phyloP scores from a whole-genome alignment of 2,888 invertebrate species.

The Liodrosophila aerea region DNA sequence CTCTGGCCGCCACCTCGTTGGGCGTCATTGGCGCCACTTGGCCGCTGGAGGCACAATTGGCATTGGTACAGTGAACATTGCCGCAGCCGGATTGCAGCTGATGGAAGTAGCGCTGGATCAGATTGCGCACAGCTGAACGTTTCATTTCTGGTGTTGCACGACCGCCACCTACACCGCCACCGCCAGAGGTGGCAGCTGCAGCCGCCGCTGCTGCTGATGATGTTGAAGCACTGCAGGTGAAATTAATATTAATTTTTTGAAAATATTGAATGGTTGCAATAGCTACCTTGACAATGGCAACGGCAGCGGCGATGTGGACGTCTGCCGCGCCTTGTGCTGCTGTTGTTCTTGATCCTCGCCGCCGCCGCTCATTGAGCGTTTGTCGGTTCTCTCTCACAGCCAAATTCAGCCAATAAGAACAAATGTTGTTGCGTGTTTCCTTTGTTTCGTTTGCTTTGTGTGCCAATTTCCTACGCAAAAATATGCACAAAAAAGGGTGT shows the following conservation, averaged over 20 bases:
- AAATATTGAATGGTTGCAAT: no score
- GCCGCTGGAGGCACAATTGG: constrained; percentile 94
- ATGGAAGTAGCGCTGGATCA: constrained; percentile 96
- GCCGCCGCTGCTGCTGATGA: constrained; percentile 47
- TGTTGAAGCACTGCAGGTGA: constrained; percentile 47
- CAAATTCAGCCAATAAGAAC: neutral
- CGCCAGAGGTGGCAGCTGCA: constrained; percentile 6
- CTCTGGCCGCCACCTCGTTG: constrained; percentile 95
- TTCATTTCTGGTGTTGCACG: constrained; percentile 85
- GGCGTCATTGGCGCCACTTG: constrained; percentile 90
- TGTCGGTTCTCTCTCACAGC: constrained; percentile 10
- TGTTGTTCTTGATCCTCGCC: constrained; percentile 49
- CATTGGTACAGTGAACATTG: constrained; percentile 92
- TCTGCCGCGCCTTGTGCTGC: constrained; percentile 48
- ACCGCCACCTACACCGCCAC: constrained; percentile 20
- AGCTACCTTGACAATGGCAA: constrained; percentile 29
- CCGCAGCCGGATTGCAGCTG: constrained; percentile 96
- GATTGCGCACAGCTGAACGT: constrained; percentile 90
- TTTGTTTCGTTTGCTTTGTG: constrained; percentile 52
- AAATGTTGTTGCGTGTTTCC: neutral
- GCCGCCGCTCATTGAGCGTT: constrained; percentile 60
- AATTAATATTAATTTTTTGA: no score
- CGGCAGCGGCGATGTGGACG: constrained; percentile 26
- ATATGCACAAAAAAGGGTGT: constrained; percentile 60
- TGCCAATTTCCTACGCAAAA: constrained; percentile 39